A percentile compares a stretch with the other conserved stretches of the same genome.
Conservation (phyloP, 1,140 invertebrate species). For the Cherax destructor region DNA sequence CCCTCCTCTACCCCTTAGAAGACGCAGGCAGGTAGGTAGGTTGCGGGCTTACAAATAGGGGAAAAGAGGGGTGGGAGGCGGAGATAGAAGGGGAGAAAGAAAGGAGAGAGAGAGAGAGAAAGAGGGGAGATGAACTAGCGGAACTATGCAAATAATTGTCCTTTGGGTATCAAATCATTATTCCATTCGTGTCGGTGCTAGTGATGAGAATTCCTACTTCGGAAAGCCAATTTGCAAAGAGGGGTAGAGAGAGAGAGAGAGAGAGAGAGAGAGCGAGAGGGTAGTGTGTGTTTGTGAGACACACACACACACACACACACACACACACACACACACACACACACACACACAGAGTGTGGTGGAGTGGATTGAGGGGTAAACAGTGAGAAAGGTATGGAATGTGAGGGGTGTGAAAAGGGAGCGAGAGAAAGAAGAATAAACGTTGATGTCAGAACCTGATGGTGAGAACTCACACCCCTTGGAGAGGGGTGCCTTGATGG, state of each 20-base stretch:
- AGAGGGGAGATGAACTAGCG: conserved; percentile 12
- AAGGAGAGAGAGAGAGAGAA: not conserved
- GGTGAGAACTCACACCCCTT: not conserved
- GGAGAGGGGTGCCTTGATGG: not conserved
- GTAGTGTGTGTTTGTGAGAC: no score
- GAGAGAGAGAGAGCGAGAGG: conserved; percentile 6
- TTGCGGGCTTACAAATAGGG: not conserved
- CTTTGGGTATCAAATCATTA: conserved; percentile 60
- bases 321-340: no score
- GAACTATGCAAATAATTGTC: conserved; percentile 63
- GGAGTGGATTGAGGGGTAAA: no score
- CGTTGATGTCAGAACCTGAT: not conserved
- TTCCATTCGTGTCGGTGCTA: conserved; percentile 34
- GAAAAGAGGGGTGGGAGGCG: not conserved
- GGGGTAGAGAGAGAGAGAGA: conserved; percentile 29
- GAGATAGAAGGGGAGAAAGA: not conserved
- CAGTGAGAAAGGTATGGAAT: not conserved
- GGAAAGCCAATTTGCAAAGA: conserved; percentile 51
- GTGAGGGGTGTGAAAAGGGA: not conserved
- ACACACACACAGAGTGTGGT: no score
- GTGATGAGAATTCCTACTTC: conserved; percentile 50
- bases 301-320: no score
- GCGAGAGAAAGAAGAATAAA: not conserved
- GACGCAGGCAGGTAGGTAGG: not conserved
- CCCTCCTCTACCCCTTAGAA: not conserved